Percentiles rank a stretch among this genome's conserved stretches.
Evolutionary conservation across 2,888 invertebrate species (phyloP).

Genomic region (Alviniconcha strummeri): DNA sequence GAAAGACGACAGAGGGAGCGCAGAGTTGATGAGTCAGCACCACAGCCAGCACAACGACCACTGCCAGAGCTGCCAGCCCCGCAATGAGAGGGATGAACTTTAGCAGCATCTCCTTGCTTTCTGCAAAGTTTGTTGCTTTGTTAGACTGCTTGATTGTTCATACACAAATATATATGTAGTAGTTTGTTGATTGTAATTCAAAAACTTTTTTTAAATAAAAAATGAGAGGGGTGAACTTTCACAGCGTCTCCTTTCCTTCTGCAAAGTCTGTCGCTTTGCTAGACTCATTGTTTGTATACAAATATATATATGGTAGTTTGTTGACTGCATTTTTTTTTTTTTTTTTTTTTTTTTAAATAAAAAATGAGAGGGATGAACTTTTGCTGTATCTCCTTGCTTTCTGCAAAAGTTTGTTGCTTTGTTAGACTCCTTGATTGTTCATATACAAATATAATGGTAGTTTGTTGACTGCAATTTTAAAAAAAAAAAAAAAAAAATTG

Average conservation of each 20-base stretch:
- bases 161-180: neutral
- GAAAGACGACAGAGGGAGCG: neutral
- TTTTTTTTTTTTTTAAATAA: neutral
- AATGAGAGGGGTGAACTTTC: neutral
- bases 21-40: neutral
- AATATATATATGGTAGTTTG: neutral
- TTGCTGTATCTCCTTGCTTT: neutral
- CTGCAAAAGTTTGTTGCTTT: neutral
- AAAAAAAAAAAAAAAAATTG: neutral
- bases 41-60: neutral
- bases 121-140: neutral
- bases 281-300: neutral
- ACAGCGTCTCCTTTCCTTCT: neutral
- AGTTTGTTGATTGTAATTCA: neutral
- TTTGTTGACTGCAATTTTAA: neutral
- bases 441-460: neutral
- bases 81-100: neutral
- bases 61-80: neutral
- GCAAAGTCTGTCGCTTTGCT: neutral
- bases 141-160: neutral
- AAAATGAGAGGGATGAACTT: neutral
- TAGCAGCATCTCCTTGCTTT: too few species aligned
- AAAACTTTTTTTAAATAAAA: neutral
- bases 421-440: neutral
- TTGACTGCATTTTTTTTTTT: neutral